phyloP scores from a whole-genome alignment of 2,113 vertebrate genomes.

The Anas platyrhynchos region DNA sequence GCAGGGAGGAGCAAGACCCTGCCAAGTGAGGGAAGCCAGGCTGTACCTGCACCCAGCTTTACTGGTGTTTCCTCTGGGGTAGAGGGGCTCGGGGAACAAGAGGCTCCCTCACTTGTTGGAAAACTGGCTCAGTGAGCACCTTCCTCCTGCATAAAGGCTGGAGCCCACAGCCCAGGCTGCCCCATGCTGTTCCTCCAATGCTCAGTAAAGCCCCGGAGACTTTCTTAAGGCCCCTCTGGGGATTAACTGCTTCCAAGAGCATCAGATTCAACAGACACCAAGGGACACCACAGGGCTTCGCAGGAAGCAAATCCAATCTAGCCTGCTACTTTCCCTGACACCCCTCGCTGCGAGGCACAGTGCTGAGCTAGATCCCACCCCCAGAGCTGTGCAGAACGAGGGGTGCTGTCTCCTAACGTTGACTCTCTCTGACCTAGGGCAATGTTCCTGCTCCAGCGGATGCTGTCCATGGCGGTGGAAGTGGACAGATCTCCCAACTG shows the following conservation, averaged over 20 bases:
- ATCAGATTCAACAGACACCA: background rate
- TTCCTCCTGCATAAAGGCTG: background rate
- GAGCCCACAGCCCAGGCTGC: background rate
- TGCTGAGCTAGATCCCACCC: background rate
- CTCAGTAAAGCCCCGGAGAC: background rate
- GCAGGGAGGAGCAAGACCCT: background rate
- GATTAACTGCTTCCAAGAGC: background rate
- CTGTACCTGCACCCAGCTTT: background rate
- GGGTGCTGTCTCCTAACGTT: background rate
- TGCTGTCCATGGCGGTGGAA: constrained; percentile 90
- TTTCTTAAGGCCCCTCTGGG: background rate
- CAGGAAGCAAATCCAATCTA: background rate
- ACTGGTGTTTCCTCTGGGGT: background rate
- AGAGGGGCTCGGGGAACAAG: background rate
- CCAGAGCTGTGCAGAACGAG: background rate
- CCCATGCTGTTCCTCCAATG: background rate
- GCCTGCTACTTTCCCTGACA: rapidly evolving
- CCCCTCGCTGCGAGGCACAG: background rate
- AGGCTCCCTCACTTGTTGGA: background rate
- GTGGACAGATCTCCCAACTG: constrained; percentile 88
- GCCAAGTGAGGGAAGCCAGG: background rate
- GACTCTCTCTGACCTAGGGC: constrained; percentile 74
- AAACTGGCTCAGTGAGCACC: background rate
- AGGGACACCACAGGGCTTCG: background rate
- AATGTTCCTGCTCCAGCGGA: constrained; percentile 86